Evolutionary conservation across 2,797 vertebrate genomes (phyloP).

Genomic region (Macropus fuliginosus): DNA sequence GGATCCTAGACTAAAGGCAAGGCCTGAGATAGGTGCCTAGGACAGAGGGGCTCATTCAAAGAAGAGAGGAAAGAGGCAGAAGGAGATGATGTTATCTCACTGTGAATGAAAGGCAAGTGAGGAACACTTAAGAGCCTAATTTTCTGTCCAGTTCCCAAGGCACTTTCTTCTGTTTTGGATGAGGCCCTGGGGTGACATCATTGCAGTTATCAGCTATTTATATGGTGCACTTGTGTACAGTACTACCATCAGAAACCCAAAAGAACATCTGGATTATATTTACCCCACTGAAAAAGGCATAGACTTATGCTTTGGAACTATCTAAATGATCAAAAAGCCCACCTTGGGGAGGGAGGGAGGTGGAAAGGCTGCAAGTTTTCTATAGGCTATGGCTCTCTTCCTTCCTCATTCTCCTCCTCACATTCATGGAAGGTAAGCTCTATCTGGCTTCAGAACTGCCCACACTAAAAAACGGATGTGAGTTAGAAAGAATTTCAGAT

Average conservation of each 20-base stretch:
- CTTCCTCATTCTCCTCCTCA: not conserved
- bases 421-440: conserved; percentile 46
- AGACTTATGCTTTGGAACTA: conserved; percentile 64
- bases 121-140: conserved; percentile 19
- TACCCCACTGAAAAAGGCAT: conserved; percentile 47
- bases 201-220: conserved; percentile 41
- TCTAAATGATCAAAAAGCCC: conserved; percentile 37
- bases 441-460: conserved; percentile 46
- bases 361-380: conserved; percentile 5
- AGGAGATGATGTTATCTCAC: not conserved
- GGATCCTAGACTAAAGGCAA: conserved; percentile 44
- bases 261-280: conserved; percentile 11
- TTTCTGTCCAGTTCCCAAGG: conserved; percentile 53
- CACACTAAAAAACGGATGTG: conserved; percentile 22
- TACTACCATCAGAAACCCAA: conserved; percentile 40
- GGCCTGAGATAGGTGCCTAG: conserved; percentile 34
- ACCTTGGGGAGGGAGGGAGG: not conserved
- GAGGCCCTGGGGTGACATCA: conserved; percentile 30
- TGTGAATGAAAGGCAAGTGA: not conserved
- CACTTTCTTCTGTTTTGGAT: conserved; percentile 48
- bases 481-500: conserved; percentile 58
- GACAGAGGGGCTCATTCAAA: conserved; percentile 7
- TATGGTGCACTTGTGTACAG: conserved; percentile 53
- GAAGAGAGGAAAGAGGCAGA: not conserved
- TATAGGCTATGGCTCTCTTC: not conserved